Evolutionary conservation across 2,888 invertebrate genomes (phyloP), one percentile per base, ranked within the genome.

Genomic region (Diogma glabrata): DNA sequence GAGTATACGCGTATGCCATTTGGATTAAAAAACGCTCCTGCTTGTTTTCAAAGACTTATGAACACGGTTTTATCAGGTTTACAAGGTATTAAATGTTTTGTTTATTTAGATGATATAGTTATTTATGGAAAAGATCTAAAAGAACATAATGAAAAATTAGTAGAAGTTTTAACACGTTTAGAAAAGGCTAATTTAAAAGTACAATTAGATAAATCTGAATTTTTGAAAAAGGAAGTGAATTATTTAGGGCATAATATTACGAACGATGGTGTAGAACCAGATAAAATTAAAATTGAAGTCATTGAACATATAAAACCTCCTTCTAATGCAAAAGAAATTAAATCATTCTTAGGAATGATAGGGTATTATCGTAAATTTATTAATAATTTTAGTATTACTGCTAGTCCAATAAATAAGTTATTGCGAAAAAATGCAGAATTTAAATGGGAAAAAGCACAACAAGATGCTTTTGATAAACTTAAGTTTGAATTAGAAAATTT

Each of bases 241-340:
- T 33, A 33, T 33, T 33, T 33, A 33, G n/a, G n/a, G n/a, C n/a
- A n/a, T n/a, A n/a, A n/a, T n/a, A n/a, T n/a, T n/a, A n/a, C n/a
- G n/a, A n/a, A 33, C 14, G 10, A 33, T n/a, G 33, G 10, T 33
- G 33, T 33, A 33, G 33, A 33, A 33, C 33, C 33, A 33, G 33
- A 33, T 33, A 33, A 33, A 10, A 33, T n/a, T 33, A 33, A 33
- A 33, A 33, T n/a, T 33, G n/a, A n/a, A n/a, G n/a, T n/a, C n/a
- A n/a, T n/a, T n/a, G n/a, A n/a, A n/a, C n/a, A n/a, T n/a, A n/a
- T 33, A n/a, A 33, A 33, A 33, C 33, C 33, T n/a, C 33, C 33
- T 14, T n/a, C 33, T 33, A n/a, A 14, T 33, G 33, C 14, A n/a
- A 33, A 33, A 33, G 33, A 33, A 33, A 33, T 33, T 7, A 33